A percentile compares a stretch with the other conserved stretches of the same genome.
Conservation (phyloP, 2,113 vertebrate species). For the Hylia prasina region DNA sequence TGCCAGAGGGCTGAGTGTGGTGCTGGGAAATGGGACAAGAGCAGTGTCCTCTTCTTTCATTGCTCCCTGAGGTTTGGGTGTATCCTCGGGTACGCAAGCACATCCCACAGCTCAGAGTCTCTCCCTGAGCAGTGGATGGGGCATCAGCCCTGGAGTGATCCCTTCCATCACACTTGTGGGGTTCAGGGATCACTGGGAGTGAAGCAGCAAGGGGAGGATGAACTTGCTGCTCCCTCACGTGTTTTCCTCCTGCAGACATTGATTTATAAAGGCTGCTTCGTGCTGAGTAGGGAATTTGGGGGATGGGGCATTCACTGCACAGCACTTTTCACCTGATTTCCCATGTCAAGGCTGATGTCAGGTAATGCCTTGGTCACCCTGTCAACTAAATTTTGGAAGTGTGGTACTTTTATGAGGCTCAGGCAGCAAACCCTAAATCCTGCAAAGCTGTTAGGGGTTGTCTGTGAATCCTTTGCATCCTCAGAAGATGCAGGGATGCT, state of each 20-base stretch:
- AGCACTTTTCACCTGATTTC: not conserved
- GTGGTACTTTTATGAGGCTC: not conserved
- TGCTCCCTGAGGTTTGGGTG: not conserved
- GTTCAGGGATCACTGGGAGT: not conserved
- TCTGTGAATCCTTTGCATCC: not conserved
- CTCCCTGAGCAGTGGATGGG: not conserved
- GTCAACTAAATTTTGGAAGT: not conserved
- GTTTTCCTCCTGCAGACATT: not conserved
- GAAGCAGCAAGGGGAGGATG: not conserved
- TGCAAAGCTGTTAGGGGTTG: not conserved
- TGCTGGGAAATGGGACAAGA: not conserved
- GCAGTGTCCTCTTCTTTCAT: not conserved
- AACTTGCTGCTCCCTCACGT: not conserved
- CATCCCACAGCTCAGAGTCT: not conserved
- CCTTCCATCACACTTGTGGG: not conserved
- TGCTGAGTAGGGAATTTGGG: slow-evolving; percentile 3
- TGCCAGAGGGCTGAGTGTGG: accelerated
- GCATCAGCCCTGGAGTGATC: not conserved
- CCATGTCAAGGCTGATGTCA: not conserved
- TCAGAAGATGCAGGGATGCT: not conserved
- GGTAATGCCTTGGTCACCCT: not conserved
- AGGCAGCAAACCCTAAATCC: not conserved
- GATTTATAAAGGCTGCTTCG: slow-evolving; percentile 9
- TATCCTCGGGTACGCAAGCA: not conserved
- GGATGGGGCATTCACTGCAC: not conserved